phyloP scores from a whole-genome alignment of 1,140 invertebrate genomes.

The Linepithema humile region DNA sequence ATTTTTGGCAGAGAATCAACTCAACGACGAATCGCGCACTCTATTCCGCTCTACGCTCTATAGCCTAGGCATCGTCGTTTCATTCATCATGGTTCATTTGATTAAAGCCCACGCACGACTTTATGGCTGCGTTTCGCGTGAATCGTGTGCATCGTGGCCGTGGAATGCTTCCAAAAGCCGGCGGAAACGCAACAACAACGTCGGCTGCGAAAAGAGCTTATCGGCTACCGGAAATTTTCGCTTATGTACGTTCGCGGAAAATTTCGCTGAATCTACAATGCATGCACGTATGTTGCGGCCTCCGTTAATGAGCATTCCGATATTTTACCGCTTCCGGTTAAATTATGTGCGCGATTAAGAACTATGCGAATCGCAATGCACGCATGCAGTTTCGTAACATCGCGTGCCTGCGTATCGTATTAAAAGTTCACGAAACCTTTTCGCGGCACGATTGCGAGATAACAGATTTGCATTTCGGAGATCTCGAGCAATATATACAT shows the following conservation, averaged over 20 bases:
- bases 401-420: not conserved
- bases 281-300: constrained; percentile 35
- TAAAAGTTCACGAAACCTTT: not conserved
- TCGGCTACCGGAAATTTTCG: constrained; percentile 62
- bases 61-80: constrained; percentile 60
- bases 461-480: not conserved
- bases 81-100: constrained; percentile 78
- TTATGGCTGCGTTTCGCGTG: constrained; percentile 47
- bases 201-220: constrained; percentile 58
- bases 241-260: constrained; percentile 54
- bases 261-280: constrained; percentile 48
- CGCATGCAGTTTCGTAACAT: constrained; percentile 14
- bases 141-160: constrained; percentile 41
- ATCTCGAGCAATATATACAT: not conserved
- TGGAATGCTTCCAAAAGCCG: constrained; percentile 61
- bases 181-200: constrained; percentile 33
- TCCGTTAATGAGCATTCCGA: constrained; percentile 50
- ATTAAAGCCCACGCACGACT: constrained; percentile 60
- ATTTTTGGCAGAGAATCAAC: constrained; percentile 63
- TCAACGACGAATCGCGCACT: not conserved
- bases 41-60: constrained; percentile 7
- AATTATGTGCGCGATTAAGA: constrained; percentile 44
- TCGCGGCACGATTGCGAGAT: not conserved
- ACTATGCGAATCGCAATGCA: constrained; percentile 22
- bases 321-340: constrained; percentile 2